A percentile compares a stretch with the other conserved stretches of the same genome.
These are phyloP conservation scores for Syrrhaptes paradoxus DNA, from an alignment of 2,113 vertebrate species.

Conservation along the genomic window DNA sequence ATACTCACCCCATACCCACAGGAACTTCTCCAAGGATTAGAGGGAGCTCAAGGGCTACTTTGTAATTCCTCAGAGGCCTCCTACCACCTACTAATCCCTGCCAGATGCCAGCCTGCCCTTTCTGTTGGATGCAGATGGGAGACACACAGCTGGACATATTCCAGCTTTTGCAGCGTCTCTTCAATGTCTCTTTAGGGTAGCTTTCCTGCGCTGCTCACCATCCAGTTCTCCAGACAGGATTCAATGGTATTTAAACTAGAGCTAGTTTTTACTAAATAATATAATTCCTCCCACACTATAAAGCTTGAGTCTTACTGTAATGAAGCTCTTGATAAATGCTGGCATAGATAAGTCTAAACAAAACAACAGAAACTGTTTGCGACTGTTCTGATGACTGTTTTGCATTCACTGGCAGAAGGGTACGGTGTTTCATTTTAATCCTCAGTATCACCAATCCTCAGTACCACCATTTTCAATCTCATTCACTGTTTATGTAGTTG, in stretches of 20 bases:
- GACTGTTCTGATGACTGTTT: background rate
- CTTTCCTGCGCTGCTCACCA: background rate
- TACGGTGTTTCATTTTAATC: background rate
- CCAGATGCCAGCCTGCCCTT: background rate
- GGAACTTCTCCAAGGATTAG: background rate
- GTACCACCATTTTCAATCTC: background rate
- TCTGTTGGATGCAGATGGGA: background rate
- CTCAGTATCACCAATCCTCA: background rate
- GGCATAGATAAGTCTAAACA: background rate
- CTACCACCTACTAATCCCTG: background rate
- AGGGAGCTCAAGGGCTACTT: background rate
- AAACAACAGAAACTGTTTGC: background rate
- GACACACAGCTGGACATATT: background rate
- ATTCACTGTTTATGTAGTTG: background rate
- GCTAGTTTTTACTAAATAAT: background rate
- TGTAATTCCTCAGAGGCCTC: background rate
- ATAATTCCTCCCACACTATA: background rate
- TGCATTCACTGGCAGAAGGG: background rate
- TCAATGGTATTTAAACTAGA: background rate
- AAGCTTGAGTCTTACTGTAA: background rate
- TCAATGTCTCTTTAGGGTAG: background rate
- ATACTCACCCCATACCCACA: background rate
- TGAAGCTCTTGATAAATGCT: background rate
- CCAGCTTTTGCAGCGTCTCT: background rate
- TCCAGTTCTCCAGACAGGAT: background rate